Evolutionary conservation across 2,888 invertebrate species (phyloP).

Genomic region (Chymomyza fuscimana): DNA sequence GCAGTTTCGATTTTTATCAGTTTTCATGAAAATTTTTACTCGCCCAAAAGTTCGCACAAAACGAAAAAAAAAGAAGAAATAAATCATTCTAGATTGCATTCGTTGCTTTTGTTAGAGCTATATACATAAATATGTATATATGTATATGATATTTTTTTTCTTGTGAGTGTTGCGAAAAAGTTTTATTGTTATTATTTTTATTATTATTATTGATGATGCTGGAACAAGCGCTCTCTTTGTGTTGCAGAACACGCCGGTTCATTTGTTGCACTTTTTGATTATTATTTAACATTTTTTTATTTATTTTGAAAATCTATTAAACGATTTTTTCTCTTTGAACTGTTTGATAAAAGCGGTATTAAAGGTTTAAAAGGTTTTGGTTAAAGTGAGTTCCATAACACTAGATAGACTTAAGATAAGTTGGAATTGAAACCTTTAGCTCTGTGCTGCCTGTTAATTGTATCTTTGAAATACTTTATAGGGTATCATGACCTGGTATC

Average conservation of each 20-base stretch:
- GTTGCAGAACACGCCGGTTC: constrained; percentile 8
- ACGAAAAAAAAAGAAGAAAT: constrained; percentile 19
- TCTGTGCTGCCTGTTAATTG: neutral
- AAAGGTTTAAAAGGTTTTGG: neutral
- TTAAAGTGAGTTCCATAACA: neutral
- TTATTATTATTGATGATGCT: constrained; percentile 63
- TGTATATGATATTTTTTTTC: constrained; percentile 18
- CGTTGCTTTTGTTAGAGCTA: constrained; percentile 34
- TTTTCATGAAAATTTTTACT: constrained; percentile 37
- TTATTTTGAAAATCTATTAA: neutral
- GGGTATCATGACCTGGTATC: neutral
- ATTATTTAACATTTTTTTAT: neutral
- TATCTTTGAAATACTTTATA: neutral
- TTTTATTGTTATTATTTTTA: constrained; percentile 56
- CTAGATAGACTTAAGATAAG: neutral
- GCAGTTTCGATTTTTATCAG: constrained; percentile 45
- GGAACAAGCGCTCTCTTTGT: neutral
- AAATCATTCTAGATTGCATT: constrained; percentile 26
- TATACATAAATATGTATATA: neutral
- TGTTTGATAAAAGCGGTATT: neutral
- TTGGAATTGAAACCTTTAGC: neutral
- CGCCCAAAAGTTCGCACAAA: constrained; percentile 34
- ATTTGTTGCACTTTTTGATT: constrained; percentile 29
- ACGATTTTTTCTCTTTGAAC: neutral
- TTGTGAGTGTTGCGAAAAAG: constrained; percentile 21